phyloP scores from a whole-genome alignment of 2,113 vertebrate genomes.

The Brachyhypopomus gauderio region DNA sequence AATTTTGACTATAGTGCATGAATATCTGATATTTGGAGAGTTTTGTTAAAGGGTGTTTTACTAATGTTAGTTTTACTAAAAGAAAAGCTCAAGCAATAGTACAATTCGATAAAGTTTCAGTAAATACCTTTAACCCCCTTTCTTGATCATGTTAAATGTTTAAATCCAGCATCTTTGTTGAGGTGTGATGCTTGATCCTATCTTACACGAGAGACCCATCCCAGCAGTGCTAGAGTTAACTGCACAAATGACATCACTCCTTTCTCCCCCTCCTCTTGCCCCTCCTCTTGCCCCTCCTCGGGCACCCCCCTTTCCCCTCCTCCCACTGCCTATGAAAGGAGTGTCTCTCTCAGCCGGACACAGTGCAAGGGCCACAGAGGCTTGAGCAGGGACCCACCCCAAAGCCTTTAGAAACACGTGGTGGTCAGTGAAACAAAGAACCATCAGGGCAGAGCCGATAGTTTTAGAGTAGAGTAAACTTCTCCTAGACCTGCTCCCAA shows the following conservation, averaged over 20 bases:
- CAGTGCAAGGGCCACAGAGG: slow-evolving; percentile 48
- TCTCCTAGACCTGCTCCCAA: not conserved
- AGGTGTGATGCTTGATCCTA: not conserved
- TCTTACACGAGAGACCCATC: not conserved
- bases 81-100: too few species aligned
- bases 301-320: slow-evolving; percentile 56
- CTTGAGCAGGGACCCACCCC: slow-evolving; percentile 46
- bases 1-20: too few species aligned
- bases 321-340: slow-evolving; percentile 65
- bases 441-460: slow-evolving; percentile 25
- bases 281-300: slow-evolving; percentile 31
- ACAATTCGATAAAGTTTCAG: too few species aligned
- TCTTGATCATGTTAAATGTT: not conserved
- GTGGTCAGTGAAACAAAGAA: too few species aligned
- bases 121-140: not conserved
- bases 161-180: not conserved
- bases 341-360: slow-evolving; percentile 59
- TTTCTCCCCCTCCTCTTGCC: slow-evolving; percentile 27
- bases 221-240: slow-evolving; percentile 69
- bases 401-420: slow-evolving; percentile 37
- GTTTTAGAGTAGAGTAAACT: slow-evolving; percentile 29
- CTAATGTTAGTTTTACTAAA: too few species aligned
- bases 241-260: slow-evolving; percentile 61
- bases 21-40: too few species aligned
- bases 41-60: too few species aligned